Conservation (phyloP, 2,888 invertebrate species). For the Eubasilissa splendida region DNA sequence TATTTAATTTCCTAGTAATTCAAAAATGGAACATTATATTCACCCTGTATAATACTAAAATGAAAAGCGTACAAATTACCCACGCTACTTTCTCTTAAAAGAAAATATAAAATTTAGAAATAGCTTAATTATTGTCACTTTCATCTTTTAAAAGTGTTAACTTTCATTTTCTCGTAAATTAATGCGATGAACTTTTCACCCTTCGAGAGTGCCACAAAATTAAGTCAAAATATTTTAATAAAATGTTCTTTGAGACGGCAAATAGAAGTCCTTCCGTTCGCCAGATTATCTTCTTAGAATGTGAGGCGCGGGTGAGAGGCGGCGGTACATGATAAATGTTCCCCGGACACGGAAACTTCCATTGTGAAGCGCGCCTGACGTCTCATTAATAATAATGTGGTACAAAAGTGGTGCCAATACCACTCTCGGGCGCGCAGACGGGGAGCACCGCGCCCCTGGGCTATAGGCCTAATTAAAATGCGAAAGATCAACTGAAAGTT, state of each 20-base stretch:
- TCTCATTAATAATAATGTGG: conserved; percentile 38
- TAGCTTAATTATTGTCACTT: too few relatives aligned
- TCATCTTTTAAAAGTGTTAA: too few relatives aligned
- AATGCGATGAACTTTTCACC: neutral
- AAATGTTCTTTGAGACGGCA: conserved; percentile 26
- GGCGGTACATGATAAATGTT: conserved; percentile 36
- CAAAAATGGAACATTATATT: too few relatives aligned
- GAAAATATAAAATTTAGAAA: too few relatives aligned
- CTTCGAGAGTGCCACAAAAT: neutral
- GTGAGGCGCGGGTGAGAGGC: neutral
- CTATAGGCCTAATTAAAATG: conserved; percentile 19
- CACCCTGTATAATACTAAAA: too few relatives aligned
- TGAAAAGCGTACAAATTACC: too few relatives aligned
- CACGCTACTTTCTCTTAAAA: too few relatives aligned
- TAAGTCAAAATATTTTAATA: conserved; percentile 9
- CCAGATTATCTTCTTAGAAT: conserved; percentile 24
- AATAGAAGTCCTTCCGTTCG: conserved; percentile 18
- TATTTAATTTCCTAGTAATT: too few relatives aligned
- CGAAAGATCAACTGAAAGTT: conserved; percentile 7
- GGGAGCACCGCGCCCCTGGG: neutral
- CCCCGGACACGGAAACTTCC: conserved; percentile 31
- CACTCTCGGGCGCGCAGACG: neutral
- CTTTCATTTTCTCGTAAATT: neutral
- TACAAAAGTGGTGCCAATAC: conserved; percentile 37
- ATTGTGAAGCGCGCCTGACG: conserved; percentile 29